Percentiles rank a stretch among this genome's conserved stretches.
Evolutionary conservation across 2,797 vertebrate species (phyloP).

Genomic region (Tenualosa ilisha): DNA sequence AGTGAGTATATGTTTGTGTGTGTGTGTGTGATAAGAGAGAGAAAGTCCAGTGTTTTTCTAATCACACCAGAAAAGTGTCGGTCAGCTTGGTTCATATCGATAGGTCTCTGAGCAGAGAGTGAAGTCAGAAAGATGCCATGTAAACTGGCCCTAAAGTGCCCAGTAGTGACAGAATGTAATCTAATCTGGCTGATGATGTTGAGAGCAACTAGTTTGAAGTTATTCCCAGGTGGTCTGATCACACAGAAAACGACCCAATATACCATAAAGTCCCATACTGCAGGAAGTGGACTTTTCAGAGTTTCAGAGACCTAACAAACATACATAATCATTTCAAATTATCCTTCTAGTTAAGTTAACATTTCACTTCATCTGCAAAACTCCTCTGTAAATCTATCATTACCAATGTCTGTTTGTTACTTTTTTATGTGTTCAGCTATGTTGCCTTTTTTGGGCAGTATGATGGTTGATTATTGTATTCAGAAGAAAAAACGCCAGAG

Average conservation of each 20-base stretch:
- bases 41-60: neutral
- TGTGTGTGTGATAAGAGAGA: constrained; percentile 15
- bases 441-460: neutral
- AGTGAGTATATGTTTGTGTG: neutral
- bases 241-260: no score
- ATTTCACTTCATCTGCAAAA: neutral
- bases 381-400: neutral
- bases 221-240: neutral
- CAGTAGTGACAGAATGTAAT: neutral
- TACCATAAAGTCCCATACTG: neutral
- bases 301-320: neutral
- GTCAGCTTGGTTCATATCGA: neutral
- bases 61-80: neutral
- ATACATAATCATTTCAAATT: neutral
- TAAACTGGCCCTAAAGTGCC: neutral
- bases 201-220: neutral
- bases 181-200: neutral
- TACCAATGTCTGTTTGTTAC: neutral
- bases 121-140: neutral
- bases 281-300: neutral
- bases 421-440: neutral
- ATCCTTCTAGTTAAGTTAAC: neutral
- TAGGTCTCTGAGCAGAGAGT: neutral
- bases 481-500: neutral
- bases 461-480: neutral